Conservation (phyloP, 92 coral and sea anemone genomes). For the Zoanthus solanderi region DNA sequence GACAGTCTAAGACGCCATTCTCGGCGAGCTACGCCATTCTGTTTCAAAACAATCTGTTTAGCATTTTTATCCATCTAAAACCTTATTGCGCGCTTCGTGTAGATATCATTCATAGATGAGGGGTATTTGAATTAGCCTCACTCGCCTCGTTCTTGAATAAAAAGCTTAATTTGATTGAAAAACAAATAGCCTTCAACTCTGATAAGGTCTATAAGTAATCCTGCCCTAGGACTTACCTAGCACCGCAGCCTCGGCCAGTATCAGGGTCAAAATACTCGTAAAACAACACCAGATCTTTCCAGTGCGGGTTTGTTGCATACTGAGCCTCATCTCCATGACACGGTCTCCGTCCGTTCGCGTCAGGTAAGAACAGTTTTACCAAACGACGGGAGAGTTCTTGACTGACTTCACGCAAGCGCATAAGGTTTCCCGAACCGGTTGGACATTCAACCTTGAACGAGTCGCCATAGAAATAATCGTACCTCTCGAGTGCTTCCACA, state of each 20-base stretch:
- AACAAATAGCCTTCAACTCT: no score
- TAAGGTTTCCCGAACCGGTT: constrained; percentile 91
- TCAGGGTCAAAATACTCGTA: constrained; percentile 98
- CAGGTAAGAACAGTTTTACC: constrained; percentile 83
- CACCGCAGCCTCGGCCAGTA: constrained; percentile 98
- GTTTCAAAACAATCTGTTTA: background rate
- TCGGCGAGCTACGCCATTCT: background rate
- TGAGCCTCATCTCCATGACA: constrained; percentile 91
- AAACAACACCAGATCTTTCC: constrained; percentile 95
- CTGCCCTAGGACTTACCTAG: constrained; percentile 70
- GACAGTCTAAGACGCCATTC: background rate
- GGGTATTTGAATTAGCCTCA: no score
- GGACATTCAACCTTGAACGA: constrained; percentile 90
- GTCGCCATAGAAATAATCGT: constrained; percentile 93
- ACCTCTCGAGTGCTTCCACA: constrained; percentile 92
- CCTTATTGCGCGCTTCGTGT: background rate
- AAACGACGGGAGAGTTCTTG: constrained; percentile 90
- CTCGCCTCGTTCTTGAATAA: no score
- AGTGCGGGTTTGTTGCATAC: constrained; percentile 82
- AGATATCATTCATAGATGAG: background rate
- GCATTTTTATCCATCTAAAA: background rate
- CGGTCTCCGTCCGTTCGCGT: constrained; percentile 88
- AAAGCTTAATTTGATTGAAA: no score
- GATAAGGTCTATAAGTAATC: background rate
- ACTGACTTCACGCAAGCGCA: constrained; percentile 95